A percentile compares a stretch with the other conserved stretches of the same genome.
Evolutionary conservation across 2,113 vertebrate genomes (phyloP).

Genomic region (Fregetta grallaria): DNA sequence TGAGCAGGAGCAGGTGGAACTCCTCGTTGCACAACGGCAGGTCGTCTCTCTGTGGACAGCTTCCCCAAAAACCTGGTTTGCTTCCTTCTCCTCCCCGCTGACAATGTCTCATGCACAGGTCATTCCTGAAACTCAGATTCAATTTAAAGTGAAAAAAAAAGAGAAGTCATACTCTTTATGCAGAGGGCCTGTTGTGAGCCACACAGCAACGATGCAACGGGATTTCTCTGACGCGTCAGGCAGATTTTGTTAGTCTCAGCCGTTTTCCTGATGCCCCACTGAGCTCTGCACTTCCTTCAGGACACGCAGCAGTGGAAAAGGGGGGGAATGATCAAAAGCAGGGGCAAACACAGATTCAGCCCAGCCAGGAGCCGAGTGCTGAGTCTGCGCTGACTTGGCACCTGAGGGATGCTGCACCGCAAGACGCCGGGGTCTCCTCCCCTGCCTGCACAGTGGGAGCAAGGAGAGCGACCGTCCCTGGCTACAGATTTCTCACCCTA

Average conservation of each 20-base stretch:
- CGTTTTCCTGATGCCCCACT: not conserved
- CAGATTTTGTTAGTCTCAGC: not conserved
- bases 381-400: no score
- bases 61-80: not conserved
- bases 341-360: not conserved
- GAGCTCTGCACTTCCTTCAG: not conserved
- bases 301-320: not conserved
- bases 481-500: not conserved
- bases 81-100: not conserved
- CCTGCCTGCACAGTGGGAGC: fast-evolving
- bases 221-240: not conserved
- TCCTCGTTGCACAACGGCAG: not conserved
- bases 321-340: fast-evolving
- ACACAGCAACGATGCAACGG: not conserved
- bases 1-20: fast-evolving
- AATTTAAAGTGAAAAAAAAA: not conserved
- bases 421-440: fast-evolving
- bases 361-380: fast-evolving
- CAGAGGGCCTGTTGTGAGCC: not conserved
- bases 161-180: not conserved
- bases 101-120: not conserved
- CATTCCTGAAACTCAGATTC: not conserved
- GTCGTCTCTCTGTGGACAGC: not conserved
- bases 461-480: not conserved
- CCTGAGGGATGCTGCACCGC: not conserved